A percentile compares a stretch with the other conserved stretches of the same genome.
phyloP scores from a whole-genome alignment of 2,888 invertebrate species.

The Drosophila mimica region DNA sequence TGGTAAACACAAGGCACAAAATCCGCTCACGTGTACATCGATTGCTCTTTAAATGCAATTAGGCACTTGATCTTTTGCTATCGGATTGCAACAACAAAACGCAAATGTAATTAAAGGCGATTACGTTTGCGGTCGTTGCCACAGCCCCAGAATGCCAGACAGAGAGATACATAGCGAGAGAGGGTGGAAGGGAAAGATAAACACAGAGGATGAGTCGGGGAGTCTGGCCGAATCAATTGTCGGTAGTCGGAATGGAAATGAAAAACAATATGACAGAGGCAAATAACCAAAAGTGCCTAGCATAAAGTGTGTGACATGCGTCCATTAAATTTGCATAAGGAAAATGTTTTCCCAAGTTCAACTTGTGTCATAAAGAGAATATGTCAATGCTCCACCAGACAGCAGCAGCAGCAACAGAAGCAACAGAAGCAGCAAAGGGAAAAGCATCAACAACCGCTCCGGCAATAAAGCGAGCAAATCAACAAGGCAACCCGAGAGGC shows the following conservation, averaged over 20 bases:
- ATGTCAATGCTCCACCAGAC: conserved; percentile 44
- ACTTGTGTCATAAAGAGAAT: conserved; percentile 61
- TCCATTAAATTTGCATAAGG: conserved; percentile 68
- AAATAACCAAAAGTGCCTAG: conserved; percentile 5
- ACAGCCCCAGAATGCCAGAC: background rate
- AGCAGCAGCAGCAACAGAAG: conserved; percentile 23
- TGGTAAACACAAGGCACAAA: background rate
- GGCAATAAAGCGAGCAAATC: conserved; percentile 15
- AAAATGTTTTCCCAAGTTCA: conserved; percentile 39
- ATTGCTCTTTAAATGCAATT: conserved; percentile 60
- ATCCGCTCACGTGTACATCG: conserved; percentile 53
- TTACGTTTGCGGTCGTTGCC: conserved; percentile 64
- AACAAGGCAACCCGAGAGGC: conserved; percentile 17
- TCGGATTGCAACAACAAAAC: conserved; percentile 15
- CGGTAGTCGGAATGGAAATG: conserved; percentile 8
- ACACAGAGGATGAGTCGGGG: background rate
- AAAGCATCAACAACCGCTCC: conserved; percentile 9
- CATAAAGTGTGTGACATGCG: conserved; percentile 55
- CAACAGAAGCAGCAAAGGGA: conserved; percentile 14
- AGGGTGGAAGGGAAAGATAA: background rate
- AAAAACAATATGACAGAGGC: conserved; percentile 13
- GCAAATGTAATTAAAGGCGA: conserved; percentile 60
- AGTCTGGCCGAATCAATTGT: conserved; percentile 22
- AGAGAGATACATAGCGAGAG: background rate
- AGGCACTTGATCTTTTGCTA: conserved; percentile 67